Base-by-base conservation (phyloP, 37 sponge, comb jelly and placozoan genomes). In the Aphrocallistes beatrix region DNA sequence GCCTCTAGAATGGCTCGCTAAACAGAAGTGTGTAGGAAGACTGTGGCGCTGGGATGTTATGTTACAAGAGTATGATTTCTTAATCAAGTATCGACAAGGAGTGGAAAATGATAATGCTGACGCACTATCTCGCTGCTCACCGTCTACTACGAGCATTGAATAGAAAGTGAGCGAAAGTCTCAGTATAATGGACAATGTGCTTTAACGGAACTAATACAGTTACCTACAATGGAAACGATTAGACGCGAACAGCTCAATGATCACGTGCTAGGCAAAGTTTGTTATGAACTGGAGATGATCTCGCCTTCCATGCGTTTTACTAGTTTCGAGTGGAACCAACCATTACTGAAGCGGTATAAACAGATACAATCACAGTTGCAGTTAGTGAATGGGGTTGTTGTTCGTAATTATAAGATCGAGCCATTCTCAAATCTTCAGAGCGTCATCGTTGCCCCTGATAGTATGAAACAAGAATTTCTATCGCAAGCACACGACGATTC, bases 1-100 rank as follows among this genome's bases (percentile, higher is more conserved):
- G 17, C 83, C 83, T 9, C 13, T 19, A 37, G 83, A 19, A 37
- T 37, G 39, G 83, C 45, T 83, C n/a, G 39, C 39, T 36, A 82
- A n/a, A 37, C 83, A 38, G 82, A 38, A 37, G 50, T 0, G 87
- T 50, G 3, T 84, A 37, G 88, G n/a, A n/a, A n/a, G 83, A 51
- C 82, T 91, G 10, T 86, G 85, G 83, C 50, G 88, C 23, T 88
- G 88, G 87, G 88, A 81, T 25, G 51, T 91, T 0, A 86, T 51
- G 10, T n/a, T 88, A 36, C 91, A 85, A 50, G 81, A 86, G 75
- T 91, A 75, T 69, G 50, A 39, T 25, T 91, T 91, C 37, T 37
- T 48, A 0, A 75, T 91, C 1, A 36, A 38, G 81, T 86, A 91
- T 37, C 38, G 87, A 0, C 86, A 51, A 28, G 91, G 91, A 0